Conservation (phyloP, 2,797 vertebrate genomes). For the Oreortyx pictus region DNA sequence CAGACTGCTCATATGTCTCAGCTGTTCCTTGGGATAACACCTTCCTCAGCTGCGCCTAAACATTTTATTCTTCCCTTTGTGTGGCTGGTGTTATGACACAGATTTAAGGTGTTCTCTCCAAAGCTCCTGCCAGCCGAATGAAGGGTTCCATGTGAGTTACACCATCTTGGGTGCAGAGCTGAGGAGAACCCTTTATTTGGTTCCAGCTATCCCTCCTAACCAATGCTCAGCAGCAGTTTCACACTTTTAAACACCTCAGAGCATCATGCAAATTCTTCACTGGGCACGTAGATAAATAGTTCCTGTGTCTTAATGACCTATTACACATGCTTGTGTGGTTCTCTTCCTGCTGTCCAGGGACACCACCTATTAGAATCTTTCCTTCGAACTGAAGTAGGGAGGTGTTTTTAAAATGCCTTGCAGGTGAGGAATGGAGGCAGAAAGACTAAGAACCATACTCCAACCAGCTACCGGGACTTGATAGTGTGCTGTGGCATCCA, state of each 20-base stretch:
- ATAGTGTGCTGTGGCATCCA: not conserved
- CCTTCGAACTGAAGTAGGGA: not conserved
- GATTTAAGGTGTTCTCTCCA: not conserved
- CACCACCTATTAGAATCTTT: not conserved
- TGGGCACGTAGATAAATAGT: not conserved
- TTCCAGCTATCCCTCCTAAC: not conserved
- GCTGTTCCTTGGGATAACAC: not conserved
- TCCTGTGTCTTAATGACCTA: not conserved
- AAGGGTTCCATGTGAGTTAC: not conserved
- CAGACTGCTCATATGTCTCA: constrained; percentile 2
- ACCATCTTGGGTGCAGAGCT: not conserved
- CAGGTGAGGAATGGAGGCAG: not conserved
- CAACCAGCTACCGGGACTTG: not conserved
- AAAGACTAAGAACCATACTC: not conserved
- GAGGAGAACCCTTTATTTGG: not conserved
- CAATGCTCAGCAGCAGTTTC: not conserved
- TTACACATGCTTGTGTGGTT: not conserved
- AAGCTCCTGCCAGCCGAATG: not conserved
- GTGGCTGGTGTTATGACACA: not conserved
- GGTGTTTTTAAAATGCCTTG: not conserved
- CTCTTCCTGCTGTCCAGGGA: not conserved
- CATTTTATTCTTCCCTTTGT: not conserved
- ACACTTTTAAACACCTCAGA: not conserved
- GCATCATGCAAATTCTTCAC: not conserved
- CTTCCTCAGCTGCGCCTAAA: not conserved